Base-by-base conservation (phyloP, 2,888 invertebrate genomes). In the Eristalis tenax region DNA sequence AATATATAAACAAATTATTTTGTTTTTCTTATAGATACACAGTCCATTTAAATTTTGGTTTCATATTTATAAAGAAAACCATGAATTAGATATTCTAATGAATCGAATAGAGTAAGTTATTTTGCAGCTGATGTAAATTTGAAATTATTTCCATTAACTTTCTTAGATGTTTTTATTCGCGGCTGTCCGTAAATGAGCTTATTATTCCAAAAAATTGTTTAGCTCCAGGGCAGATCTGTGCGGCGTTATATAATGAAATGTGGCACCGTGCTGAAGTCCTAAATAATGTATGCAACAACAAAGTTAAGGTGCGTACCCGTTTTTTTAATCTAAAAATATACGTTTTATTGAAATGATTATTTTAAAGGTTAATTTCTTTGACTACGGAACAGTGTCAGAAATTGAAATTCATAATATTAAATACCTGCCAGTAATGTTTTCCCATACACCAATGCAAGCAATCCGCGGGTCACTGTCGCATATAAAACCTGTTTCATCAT, bases 241-340 rank as follows among this genome's bases (percentile, higher is more conserved):
- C 89, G 0, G 89, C 90, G 2, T 40, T 82, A 2, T 89, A 83
- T 40, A 88, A 89, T 22, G 63, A 75, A 1, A 32, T 50, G n/a
- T 92, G 92, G 92, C 90, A 91, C 70, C 91, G 92, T 4, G 92
- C 90, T 0, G 89, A 90, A 87, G 89, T 92, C 4, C 23, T 92
- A 1, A 76, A 89, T 1, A 79, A 88, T 40, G 85, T 88, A 0
- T 82, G 64, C 13, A 84, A 83, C 3, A 88, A 89, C 22, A 89
- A 89, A 23, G 82, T 91, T 4, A 91, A 92, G 89, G 92, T 90
- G 8, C 6, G 50, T 18, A 1, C 6, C 8, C n/a, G 18, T 18
- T 2, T 18, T 18, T 18, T 50, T 4, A 18, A 18, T 1, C 3
- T 1, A 1, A 2, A 11, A 11, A n/a, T 18, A 50, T 6, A 18